Conservation (phyloP, 2,888 invertebrate genomes). For the Pyrgus malvae region DNA sequence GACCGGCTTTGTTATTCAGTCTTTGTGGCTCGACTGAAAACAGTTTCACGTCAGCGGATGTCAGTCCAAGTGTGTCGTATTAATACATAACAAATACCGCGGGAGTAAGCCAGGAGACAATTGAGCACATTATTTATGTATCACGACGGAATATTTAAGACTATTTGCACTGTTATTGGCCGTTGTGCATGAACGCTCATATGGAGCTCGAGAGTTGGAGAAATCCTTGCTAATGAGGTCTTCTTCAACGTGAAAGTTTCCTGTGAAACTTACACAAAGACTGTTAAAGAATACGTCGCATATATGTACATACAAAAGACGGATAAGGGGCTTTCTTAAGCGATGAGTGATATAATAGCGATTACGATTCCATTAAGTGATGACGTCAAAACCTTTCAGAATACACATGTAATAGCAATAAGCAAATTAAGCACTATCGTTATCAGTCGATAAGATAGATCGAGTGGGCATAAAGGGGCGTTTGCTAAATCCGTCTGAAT, state of each 20-base stretch:
- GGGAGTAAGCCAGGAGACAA: constrained; percentile 48
- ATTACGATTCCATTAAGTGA: constrained; percentile 2
- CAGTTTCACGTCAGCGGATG: constrained; percentile 70
- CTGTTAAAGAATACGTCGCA: background rate
- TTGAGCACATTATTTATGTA: constrained; percentile 51
- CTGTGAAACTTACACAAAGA: constrained; percentile 4
- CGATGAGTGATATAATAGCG: background rate
- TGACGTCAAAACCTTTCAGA: constrained; percentile 31
- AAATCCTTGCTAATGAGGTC: constrained; percentile 13
- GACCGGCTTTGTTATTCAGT: constrained; percentile 59
- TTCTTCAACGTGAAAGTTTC: constrained; percentile 11
- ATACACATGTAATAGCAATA: constrained; percentile 7
- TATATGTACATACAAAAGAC: too few species aligned
- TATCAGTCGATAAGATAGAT: constrained; percentile 31
- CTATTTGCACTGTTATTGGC: constrained; percentile 32
- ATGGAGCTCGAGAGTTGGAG: constrained; percentile 13
- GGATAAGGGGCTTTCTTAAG: too few species aligned
- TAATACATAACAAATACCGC: constrained; percentile 67
- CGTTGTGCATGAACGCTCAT: constrained; percentile 32
- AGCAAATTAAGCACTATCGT: constrained; percentile 19
- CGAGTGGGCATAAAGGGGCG: constrained; percentile 26
- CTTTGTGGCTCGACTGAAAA: constrained; percentile 66
- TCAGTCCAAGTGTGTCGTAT: constrained; percentile 53
- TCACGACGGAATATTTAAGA: constrained; percentile 53
- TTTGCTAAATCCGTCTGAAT: constrained; percentile 18